Evolutionary conservation across 2,797 vertebrate species (phyloP), one percentile per base, ranked within the genome.

Genomic region (Coracias cyanogaster): DNA sequence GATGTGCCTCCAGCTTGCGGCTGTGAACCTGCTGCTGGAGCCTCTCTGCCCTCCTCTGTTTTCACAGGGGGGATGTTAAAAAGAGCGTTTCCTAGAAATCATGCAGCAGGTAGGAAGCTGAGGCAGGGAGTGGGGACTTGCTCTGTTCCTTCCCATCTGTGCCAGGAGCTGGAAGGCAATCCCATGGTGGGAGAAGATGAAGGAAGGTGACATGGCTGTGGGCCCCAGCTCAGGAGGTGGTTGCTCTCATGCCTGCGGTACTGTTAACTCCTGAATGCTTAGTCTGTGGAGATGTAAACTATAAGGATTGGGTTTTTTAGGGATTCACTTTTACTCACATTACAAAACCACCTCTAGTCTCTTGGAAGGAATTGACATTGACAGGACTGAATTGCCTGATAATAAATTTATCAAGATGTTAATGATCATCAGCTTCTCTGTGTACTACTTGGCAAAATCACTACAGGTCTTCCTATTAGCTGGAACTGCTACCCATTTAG

Each of bases 341-440:
- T 87, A 82, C 67, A 80, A 90, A 85, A 78, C 74, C 74, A 78
- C 46, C 62, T 70, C 83, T 52, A 24, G 31, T 52, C 58, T 89
- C 85, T 76, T 49, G 81, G 87, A 94, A 87, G 26, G 85, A 89
- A 94, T 78, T 81, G 90, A 71, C 74, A 94, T 33, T 86, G 94
- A 94, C 94, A 96, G 83, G 86, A n/a, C 22, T 4, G 35, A 90
- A 94, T 46, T 90, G 89, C 55, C 92, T 93, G 93, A 78, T 86
- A 96, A 97, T 97, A 96, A 96, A 96, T 95, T 96, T 93, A 95
- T 96, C 80, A 87, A 78, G 90, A 95, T 95, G 93, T 89, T 97
- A 96, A 97, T 95, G 90, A 94, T 95, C 95, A 95, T 94, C 96
- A 94, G 85, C 87, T 94, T 86, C 82, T 78, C 88, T 82, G 51